These are phyloP conservation scores for Sphaeramia orbicularis DNA, from an alignment of 2,797 vertebrate genomes.

Conservation along the genomic window DNA sequence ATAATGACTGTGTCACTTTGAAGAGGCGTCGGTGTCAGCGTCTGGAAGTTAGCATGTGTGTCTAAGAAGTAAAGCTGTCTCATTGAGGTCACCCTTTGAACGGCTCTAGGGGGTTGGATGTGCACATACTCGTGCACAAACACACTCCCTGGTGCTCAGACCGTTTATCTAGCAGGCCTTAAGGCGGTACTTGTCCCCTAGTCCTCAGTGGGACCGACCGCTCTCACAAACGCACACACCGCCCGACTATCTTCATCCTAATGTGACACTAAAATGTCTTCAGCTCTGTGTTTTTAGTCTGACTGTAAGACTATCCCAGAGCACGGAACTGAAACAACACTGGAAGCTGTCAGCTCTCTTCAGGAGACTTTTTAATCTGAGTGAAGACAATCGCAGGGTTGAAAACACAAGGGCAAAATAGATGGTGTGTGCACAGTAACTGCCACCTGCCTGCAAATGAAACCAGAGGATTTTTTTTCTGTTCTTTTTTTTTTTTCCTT, in stretches of 20 bases:
- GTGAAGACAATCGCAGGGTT: no score
- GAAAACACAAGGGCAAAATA: no score
- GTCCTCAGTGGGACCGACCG: constrained; percentile 16
- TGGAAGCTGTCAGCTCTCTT: no score
- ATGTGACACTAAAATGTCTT: not conserved
- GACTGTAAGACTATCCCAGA: not conserved
- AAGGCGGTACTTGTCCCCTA: constrained; percentile 34
- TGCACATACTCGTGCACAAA: not conserved
- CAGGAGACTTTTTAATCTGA: no score
- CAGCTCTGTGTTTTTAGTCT: not conserved
- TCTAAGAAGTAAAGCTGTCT: constrained; percentile 35
- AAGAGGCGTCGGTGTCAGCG: constrained; percentile 14
- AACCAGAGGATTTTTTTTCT: no score
- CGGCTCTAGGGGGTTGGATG: constrained; percentile 23
- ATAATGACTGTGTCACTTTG: constrained; percentile 19
- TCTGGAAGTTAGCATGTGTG: constrained; percentile 18
- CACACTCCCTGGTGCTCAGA: constrained; percentile 21
- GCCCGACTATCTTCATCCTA: not conserved
- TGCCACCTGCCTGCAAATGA: no score
- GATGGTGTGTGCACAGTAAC: no score
- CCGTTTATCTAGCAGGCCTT: constrained; percentile 34
- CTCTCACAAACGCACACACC: not conserved
- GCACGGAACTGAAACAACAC: no score
- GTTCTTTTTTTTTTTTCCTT: no score
- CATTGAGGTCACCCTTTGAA: constrained; percentile 47